Evolutionary conservation across 2,888 invertebrate genomes (phyloP), one percentile per base, ranked within the genome.

Genomic region (Spodoptera exigua): DNA sequence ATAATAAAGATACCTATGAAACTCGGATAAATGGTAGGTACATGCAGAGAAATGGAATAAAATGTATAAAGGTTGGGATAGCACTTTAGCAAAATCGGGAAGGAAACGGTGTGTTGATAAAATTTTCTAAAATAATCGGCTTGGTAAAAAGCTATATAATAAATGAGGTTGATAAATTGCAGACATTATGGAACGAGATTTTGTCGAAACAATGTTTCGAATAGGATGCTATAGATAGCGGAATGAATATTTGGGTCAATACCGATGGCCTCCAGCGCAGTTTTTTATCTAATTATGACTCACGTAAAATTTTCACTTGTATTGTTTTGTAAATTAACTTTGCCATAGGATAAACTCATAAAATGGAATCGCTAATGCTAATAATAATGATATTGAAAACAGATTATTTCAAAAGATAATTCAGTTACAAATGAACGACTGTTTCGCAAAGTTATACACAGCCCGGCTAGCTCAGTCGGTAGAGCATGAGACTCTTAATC

Each of bases 401-500:
- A 27, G 0, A 9, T 9, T 27, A 1, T 27, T 9, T 27, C 5
- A 27, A 9, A 0, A 18, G 9, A 1, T 5, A 7, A 7, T 0
- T 4, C 9, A 5, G 27, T 9, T 32, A 40, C 34, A 45, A 57
- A 0, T n/a, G 11, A n/a, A 57, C 0, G 0, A 0, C 21, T 64
- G 74, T 72, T 82, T 80, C 3, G 0, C 0, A 0, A 0, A 0
- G 0, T 0, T 0, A 0, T 0, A 0, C 0, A 37, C 72, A 83
- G 94, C 94, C 94, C 94, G 94, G 94, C 93, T 94, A 94, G 94
- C 94, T 94, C 94, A 94, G 94, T 95, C 94, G 93, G 92, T 92
- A 93, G 93, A 93, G 93, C 93, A 94, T 95, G 95, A 95, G 95
- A 95, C 95, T 95, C 95, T 95, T 95, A 95, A 95, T 95, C 95